A percentile compares a stretch with the other conserved stretches of the same genome.
Evolutionary conservation across 2,888 invertebrate species (phyloP).

Genomic region (Mythimna pallens): DNA sequence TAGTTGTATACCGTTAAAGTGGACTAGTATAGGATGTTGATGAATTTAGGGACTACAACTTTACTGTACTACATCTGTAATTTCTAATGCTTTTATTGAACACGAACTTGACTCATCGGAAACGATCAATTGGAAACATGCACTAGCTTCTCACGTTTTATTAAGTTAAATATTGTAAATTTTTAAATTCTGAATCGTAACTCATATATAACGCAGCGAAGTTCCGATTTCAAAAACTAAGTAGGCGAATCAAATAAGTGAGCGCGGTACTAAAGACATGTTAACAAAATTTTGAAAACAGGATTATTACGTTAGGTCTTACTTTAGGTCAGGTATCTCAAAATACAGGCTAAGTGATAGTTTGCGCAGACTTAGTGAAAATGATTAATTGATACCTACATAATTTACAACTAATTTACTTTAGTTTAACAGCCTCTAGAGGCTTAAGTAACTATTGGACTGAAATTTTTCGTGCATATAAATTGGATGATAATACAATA

Average conservation of each 20-base stretch:
- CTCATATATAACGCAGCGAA: background rate
- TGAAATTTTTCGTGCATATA: background rate
- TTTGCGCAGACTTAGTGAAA: slow-evolving; percentile 3
- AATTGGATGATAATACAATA: too few relatives aligned
- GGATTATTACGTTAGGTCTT: background rate
- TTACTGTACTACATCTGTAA: too few relatives aligned
- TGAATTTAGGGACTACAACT: too few relatives aligned
- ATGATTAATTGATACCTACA: slow-evolving; percentile 12
- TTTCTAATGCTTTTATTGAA: too few relatives aligned
- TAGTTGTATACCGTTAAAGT: too few relatives aligned
- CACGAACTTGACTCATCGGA: too few relatives aligned
- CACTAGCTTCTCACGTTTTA: too few relatives aligned
- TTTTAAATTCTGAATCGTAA: background rate
- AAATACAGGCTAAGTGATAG: background rate
- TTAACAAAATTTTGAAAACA: background rate
- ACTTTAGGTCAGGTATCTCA: background rate
- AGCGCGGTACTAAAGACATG: background rate
- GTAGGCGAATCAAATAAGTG: background rate
- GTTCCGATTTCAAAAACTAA: background rate
- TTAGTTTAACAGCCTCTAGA: background rate
- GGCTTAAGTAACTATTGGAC: background rate
- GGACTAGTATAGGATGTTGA: too few relatives aligned
- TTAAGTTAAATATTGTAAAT: too few relatives aligned
- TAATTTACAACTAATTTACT: slow-evolving; percentile 7
- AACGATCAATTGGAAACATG: too few relatives aligned